Conservation (phyloP, 2,888 invertebrate genomes). For the Orthosia incerta region DNA sequence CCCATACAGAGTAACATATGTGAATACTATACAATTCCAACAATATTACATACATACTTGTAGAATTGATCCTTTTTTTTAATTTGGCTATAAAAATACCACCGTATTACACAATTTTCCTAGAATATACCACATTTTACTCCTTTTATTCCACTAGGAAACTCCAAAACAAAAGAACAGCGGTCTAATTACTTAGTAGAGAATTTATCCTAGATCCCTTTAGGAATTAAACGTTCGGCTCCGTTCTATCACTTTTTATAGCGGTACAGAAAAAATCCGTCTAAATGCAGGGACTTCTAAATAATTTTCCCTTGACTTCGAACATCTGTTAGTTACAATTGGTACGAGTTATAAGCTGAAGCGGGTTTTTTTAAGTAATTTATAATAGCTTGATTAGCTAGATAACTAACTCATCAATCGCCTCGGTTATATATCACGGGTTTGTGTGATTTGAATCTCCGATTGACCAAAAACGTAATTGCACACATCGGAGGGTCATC, state of each 20-base stretch:
- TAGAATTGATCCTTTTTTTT: too few species aligned
- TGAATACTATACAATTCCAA: too few species aligned
- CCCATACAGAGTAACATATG: too few species aligned
- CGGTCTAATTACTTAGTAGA: conserved; percentile 44
- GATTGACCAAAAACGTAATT: too few species aligned
- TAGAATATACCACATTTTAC: background rate
- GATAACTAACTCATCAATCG: too few species aligned
- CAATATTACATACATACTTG: too few species aligned
- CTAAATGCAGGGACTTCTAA: conserved; percentile 47
- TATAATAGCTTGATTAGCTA: too few species aligned
- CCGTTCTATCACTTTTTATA: conserved; percentile 43
- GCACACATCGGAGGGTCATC: too few species aligned
- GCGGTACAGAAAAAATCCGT: conserved; percentile 58
- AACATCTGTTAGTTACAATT: conserved; percentile 40
- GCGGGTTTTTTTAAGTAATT: background rate
- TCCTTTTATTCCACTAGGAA: background rate
- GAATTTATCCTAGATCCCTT: conserved; percentile 36
- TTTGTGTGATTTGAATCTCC: too few species aligned
- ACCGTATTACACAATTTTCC: background rate
- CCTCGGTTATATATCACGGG: too few species aligned
- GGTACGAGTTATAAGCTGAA: conserved; percentile 8
- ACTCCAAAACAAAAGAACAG: conserved; percentile 9
- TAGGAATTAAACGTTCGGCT: conserved; percentile 43
- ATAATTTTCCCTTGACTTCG: conserved; percentile 61
- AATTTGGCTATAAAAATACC: background rate